phyloP scores from a whole-genome alignment of 2,797 vertebrate species.

The Tapera naevia region DNA sequence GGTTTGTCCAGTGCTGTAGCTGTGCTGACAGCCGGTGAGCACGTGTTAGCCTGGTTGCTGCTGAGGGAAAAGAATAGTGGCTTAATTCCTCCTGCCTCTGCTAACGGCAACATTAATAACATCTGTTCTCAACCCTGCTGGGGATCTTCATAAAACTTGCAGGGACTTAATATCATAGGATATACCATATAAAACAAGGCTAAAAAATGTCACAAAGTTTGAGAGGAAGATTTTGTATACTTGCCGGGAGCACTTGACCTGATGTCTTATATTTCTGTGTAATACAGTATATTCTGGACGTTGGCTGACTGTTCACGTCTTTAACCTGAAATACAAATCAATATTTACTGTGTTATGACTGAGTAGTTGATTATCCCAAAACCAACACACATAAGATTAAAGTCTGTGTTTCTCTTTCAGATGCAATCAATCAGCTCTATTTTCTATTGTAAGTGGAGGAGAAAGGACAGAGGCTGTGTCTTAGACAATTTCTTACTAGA shows the following conservation, averaged over 20 bases:
- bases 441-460: neutral
- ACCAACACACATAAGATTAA: neutral
- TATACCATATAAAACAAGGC: neutral
- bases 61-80: neutral
- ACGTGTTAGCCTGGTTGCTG: neutral
- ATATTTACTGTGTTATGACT: neutral
- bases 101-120: neutral
- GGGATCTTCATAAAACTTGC: neutral
- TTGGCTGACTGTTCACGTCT: neutral
- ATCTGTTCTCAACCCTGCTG: neutral
- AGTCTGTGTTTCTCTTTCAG: neutral
- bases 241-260: neutral
- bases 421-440: neutral
- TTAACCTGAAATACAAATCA: neutral
- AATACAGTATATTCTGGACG: neutral
- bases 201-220: neutral
- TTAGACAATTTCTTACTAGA: neutral
- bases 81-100: conserved; percentile 4
- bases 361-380: neutral
- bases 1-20: neutral
- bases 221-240: neutral
- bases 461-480: neutral
- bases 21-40: neutral
- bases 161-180: neutral
- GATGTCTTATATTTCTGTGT: neutral